Evolutionary conservation across 2,888 invertebrate genomes (phyloP), one percentile per base, ranked within the genome.

Genomic region (Drosophila percnosoma): DNA sequence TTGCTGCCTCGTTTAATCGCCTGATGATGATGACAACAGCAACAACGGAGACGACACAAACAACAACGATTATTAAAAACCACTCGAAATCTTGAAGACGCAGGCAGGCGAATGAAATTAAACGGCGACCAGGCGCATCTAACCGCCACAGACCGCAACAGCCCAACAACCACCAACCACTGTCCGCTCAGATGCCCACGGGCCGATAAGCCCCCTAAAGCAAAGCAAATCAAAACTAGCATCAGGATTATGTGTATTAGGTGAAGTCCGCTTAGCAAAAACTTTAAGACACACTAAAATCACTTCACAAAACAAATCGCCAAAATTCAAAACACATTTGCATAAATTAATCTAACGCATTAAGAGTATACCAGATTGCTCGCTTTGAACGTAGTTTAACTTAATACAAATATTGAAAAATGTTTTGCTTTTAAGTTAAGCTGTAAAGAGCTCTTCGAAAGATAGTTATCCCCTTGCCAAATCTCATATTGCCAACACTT

Each of bases 51-150:
- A 64, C 58, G 62, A 31, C 60, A 62, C 38, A 51, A 51, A 38
- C 54, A 51, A 42, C 66, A 53, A 70, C 75, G 54, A 85, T 87
- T 87, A 84, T 89, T 83, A 87, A 84, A 85, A 87, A 85, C 73
- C 88, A 85, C 85, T 87, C 71, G 75, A 73, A 71, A 76, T 79
- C 89, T 78, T 72, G 40, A 73, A 81, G 78, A 78, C 64, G 51
- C 67, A 67, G 63, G 62, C 73, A 75, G 82, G 66, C 69, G 63
- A 67, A 79, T 64, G 68, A 79, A 80, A 78, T 80, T 80, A 80
- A 80, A 78, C 75, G 68, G 42, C 68, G 88, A 61, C 85, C 86
- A 85, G 86, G 88, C 89, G 89, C 86, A 89, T 85, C 89, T 89
- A 85, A 89, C 73, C 82, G 85, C 75, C 49, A 55, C 64, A 60